These are phyloP conservation scores for Strigamia maritima DNA, from an alignment of 2,888 invertebrate genomes.

Conservation along the genomic window DNA sequence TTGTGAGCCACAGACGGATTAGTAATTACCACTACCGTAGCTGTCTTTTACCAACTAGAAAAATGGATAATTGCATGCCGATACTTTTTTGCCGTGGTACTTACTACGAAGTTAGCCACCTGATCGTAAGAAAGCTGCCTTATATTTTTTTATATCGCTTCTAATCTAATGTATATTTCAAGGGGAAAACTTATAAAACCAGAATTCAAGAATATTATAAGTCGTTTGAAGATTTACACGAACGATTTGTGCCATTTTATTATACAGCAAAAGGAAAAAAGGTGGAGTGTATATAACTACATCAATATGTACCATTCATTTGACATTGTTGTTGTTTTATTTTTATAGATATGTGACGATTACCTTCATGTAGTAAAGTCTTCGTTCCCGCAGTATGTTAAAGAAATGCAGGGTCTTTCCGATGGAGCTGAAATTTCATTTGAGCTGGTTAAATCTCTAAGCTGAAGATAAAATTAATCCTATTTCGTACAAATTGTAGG, in stretches of 20 bases:
- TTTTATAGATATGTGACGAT: slow-evolving; percentile 68
- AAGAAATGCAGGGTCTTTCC: slow-evolving; percentile 79
- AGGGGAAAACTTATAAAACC: not conserved
- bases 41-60: too few species aligned
- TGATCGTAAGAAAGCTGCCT: not conserved
- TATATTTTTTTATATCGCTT: not conserved
- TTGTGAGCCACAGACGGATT: too few species aligned
- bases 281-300: not conserved
- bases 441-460: slow-evolving; percentile 63
- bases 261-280: not conserved
- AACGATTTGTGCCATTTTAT: not conserved
- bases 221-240: not conserved
- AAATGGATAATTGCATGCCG: too few species aligned
- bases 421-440: slow-evolving; percentile 81
- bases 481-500: slow-evolving; percentile 56
- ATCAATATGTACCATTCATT: not conserved
- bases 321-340: not conserved
- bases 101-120: not conserved
- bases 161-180: not conserved
- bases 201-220: not conserved
- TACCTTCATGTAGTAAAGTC: slow-evolving; percentile 66
- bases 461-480: not conserved
- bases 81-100: not conserved
- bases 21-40: too few species aligned
- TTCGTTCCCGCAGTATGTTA: slow-evolving; percentile 75